Evolutionary conservation across 2,797 vertebrate genomes (phyloP).

Genomic region (Chelon auratus): DNA sequence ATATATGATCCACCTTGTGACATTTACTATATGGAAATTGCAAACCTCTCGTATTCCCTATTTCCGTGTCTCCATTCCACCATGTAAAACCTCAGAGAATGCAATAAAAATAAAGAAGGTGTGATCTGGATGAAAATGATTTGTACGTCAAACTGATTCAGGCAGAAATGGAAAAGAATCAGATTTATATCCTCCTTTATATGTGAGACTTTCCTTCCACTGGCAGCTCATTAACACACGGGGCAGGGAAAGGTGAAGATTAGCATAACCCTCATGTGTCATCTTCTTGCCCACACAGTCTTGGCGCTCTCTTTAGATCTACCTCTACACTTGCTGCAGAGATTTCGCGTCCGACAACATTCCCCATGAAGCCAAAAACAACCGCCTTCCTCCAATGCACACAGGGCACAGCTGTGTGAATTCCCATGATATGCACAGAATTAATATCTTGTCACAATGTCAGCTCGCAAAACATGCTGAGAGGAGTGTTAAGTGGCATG

Average conservation of each 20-base stretch:
- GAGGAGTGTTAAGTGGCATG: constrained; percentile 19
- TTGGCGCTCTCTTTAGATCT: constrained; percentile 17
- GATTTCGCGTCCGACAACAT: constrained; percentile 15
- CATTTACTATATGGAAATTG: background rate
- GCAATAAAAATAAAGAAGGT: background rate
- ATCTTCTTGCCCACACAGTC: constrained; percentile 30
- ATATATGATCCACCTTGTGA: background rate
- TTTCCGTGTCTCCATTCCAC: background rate
- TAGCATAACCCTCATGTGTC: constrained; percentile 33
- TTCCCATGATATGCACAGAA: constrained; percentile 44
- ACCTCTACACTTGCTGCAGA: constrained; percentile 22
- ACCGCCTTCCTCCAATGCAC: background rate
- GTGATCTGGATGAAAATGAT: background rate
- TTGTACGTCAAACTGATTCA: background rate
- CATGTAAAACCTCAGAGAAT: background rate
- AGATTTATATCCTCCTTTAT: background rate
- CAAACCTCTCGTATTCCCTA: background rate
- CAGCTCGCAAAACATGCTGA: constrained; percentile 21
- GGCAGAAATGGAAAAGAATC: background rate
- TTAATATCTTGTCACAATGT: constrained; percentile 34
- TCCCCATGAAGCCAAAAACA: constrained; percentile 10
- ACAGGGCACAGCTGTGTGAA: constrained; percentile 26
- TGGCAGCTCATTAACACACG: constrained; percentile 38
- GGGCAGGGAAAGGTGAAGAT: constrained; percentile 30
- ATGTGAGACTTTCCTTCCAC: constrained; percentile 9